These are phyloP conservation scores for Pygmarrhopalites habei DNA, from an alignment of 1,140 invertebrate species.

Conservation along the genomic window DNA sequence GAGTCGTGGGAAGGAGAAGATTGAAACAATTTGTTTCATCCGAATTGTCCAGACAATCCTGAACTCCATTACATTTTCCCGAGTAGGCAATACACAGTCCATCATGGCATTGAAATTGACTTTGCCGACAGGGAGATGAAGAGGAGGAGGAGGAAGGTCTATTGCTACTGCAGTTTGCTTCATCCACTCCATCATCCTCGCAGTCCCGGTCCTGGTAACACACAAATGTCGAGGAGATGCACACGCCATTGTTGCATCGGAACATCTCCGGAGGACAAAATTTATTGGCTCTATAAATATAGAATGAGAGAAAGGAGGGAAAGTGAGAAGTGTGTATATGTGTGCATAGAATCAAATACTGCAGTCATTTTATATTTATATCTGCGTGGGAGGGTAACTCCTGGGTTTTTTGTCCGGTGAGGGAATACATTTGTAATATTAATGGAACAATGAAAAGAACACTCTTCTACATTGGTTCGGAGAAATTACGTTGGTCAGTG, in stretches of 20 bases:
- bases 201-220: slow-evolving; percentile 90
- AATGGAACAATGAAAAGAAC: background rate
- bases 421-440: no score
- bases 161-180: slow-evolving; percentile 85
- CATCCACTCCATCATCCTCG: slow-evolving; percentile 79
- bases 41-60: slow-evolving; percentile 84
- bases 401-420: no score
- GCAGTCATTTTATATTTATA: no score
- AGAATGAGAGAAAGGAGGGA: no score
- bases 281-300: background rate
- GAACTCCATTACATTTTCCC: slow-evolving; percentile 87
- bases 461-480: no score
- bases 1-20: background rate
- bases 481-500: no score
- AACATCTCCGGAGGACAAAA: slow-evolving; percentile 1
- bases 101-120: slow-evolving; percentile 61
- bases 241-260: slow-evolving; percentile 66
- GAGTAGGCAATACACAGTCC: slow-evolving; percentile 83
- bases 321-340: no score
- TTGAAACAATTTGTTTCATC: slow-evolving; percentile 65
- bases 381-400: no score
- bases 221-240: slow-evolving; percentile 87
- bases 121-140: background rate
- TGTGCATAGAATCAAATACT: no score
- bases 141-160: slow-evolving; percentile 46